Percentiles rank a stretch among this genome's conserved stretches.
Evolutionary conservation across 2,888 invertebrate species (phyloP).

Genomic region (Epirrita christyi): DNA sequence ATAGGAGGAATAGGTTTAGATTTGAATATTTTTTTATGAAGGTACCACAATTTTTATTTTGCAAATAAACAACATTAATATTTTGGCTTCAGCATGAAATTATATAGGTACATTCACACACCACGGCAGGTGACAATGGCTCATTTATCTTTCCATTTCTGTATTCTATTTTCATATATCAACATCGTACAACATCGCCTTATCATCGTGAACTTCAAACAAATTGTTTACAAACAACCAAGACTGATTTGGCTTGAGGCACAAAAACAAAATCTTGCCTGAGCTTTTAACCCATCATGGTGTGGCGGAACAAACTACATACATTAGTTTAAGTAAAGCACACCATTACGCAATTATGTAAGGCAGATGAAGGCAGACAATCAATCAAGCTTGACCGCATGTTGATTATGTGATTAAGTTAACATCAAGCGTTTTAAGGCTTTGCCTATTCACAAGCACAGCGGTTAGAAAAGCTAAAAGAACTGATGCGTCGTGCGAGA

Average conservation of each 20-base stretch:
- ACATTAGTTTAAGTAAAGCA: conserved; percentile 50
- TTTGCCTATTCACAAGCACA: conserved; percentile 8
- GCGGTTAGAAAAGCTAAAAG: conserved; percentile 7
- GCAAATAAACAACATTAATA: no score
- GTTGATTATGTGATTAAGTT: conserved; percentile 74
- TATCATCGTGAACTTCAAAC: conserved; percentile 21
- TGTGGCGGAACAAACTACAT: conserved; percentile 37
- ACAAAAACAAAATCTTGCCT: conserved; percentile 37
- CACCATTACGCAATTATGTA: conserved; percentile 56
- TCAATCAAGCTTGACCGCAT: conserved; percentile 61
- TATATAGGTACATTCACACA: no score
- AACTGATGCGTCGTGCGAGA: background rate
- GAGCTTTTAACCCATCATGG: conserved; percentile 39
- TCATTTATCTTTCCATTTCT: no score
- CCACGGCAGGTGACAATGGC: no score
- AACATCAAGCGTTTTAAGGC: conserved; percentile 33
- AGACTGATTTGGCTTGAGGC: conserved; percentile 40
- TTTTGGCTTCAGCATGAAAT: no score
- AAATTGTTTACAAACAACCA: conserved; percentile 36
- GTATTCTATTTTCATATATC: background rate
- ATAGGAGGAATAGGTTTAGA: no score
- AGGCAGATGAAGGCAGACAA: conserved; percentile 51
- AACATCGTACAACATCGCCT: background rate
- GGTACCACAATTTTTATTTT: no score
- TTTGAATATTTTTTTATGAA: no score